phyloP scores from a whole-genome alignment of 2,888 invertebrate species.

The Gonocerus acuteangulatus region DNA sequence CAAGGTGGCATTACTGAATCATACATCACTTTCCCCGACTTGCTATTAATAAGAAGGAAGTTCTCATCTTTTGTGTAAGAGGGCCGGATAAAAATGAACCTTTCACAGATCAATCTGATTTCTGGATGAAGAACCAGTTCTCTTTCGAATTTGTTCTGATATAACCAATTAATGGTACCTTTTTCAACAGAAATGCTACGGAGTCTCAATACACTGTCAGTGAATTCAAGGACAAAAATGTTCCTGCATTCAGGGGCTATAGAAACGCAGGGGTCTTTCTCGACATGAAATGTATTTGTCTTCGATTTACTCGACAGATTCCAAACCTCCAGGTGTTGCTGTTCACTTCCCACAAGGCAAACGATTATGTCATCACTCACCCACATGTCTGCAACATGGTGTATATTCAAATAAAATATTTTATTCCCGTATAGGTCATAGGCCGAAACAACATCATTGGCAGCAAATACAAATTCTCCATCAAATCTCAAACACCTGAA shows the following conservation, averaged over 20 bases:
- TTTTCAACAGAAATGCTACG: not conserved
- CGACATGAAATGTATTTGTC: not conserved
- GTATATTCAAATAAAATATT: not conserved
- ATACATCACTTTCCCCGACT: conserved; percentile 1
- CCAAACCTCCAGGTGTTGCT: conserved; percentile 4
- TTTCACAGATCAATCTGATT: conserved; percentile 6
- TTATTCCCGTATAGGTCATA: conserved; percentile 1
- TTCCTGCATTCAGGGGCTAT: not conserved
- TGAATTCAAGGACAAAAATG: conserved; percentile 1
- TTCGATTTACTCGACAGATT: not conserved
- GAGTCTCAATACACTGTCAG: not conserved
- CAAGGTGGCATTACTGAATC: conserved; percentile 14
- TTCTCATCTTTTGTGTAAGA: conserved; percentile 1
- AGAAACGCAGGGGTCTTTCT: conserved; percentile 11
- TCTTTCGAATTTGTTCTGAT: not conserved
- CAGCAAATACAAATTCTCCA: not conserved
- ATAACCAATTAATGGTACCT: not conserved
- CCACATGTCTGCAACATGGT: conserved; percentile 7
- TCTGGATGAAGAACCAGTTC: conserved; percentile 11
- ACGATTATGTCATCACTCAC: conserved; percentile 1
- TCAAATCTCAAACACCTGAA: conserved; percentile 13
- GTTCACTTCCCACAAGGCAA: not conserved
- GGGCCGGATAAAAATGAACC: conserved; percentile 9
- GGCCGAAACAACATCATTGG: conserved; percentile 5
- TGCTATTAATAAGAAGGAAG: conserved; percentile 9